phyloP scores from a whole-genome alignment of 2,113 vertebrate species.

The Phaethon lepturus region DNA sequence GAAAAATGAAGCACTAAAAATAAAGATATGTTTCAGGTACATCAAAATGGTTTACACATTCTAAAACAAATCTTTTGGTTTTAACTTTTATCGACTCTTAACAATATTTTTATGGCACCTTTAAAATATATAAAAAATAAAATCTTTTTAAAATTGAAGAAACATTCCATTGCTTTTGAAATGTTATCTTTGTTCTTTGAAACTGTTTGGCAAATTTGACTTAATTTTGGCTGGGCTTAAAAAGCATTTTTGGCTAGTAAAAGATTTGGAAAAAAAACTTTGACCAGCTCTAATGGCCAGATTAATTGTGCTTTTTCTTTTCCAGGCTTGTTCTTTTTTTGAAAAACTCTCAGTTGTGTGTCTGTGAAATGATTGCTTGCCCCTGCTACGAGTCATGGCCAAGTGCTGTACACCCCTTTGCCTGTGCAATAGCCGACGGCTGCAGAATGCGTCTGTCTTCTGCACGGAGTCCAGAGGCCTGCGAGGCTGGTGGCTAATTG shows the following conservation, averaged over 20 bases:
- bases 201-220: neutral
- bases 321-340: neutral
- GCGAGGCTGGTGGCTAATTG: neutral
- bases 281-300: neutral
- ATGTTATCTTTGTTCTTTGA: neutral
- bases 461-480: neutral
- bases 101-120: neutral
- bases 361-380: neutral
- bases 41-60: neutral
- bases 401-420: neutral
- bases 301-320: neutral
- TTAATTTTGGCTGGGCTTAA: neutral
- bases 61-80: neutral
- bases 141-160: neutral
- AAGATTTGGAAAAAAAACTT: neutral
- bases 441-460: neutral
- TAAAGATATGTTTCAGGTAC: neutral
- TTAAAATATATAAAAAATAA: neutral
- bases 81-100: neutral
- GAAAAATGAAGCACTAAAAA: neutral
- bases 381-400: neutral
- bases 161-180: neutral
- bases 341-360: neutral
- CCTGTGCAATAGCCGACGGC: neutral
- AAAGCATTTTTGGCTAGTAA: neutral